Conservation (phyloP, 2,888 invertebrate species). For the Hololepta plana region DNA sequence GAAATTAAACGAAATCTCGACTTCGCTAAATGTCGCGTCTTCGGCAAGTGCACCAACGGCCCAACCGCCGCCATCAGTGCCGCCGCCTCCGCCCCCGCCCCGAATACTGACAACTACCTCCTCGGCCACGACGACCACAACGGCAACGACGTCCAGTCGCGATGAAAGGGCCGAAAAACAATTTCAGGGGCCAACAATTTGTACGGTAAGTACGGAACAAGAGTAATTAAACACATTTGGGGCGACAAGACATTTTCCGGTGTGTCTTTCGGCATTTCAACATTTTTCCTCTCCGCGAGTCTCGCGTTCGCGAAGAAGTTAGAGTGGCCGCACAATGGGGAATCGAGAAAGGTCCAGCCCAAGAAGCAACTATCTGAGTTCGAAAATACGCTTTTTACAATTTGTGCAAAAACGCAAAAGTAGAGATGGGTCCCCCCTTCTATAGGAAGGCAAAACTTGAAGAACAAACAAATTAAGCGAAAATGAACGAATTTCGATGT, state of each 20-base stretch:
- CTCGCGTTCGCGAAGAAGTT: conserved; percentile 14
- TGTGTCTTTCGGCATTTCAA: conserved; percentile 4
- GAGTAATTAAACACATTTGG: conserved; percentile 10
- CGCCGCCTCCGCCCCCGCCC: conserved; percentile 6
- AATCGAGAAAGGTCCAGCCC: no score
- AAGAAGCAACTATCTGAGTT: no score
- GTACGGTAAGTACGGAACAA: conserved; percentile 21
- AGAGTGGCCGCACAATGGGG: conserved; percentile 12
- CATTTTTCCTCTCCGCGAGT: conserved; percentile 1
- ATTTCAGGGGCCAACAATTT: conserved; percentile 25
- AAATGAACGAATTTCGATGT: no score
- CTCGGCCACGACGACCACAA: conserved; percentile 5
- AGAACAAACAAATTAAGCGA: no score
- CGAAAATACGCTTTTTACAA: no score
- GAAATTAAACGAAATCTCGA: no score
- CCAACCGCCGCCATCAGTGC: conserved; percentile 8
- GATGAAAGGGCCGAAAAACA: conserved; percentile 17
- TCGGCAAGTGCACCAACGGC: conserved; percentile 11
- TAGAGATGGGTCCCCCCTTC: no score
- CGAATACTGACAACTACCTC: conserved; percentile 3
- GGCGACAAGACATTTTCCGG: conserved; percentile 9
- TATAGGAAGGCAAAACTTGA: no score
- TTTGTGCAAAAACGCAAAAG: no score
- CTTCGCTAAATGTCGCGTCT: conserved; percentile 9
- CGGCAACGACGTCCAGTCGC: conserved; percentile 7